Percentiles rank a stretch among this genome's conserved stretches.
These are phyloP conservation scores for Protobothrops flavoviridis DNA, from an alignment of 2,113 vertebrate species.

Conservation along the genomic window DNA sequence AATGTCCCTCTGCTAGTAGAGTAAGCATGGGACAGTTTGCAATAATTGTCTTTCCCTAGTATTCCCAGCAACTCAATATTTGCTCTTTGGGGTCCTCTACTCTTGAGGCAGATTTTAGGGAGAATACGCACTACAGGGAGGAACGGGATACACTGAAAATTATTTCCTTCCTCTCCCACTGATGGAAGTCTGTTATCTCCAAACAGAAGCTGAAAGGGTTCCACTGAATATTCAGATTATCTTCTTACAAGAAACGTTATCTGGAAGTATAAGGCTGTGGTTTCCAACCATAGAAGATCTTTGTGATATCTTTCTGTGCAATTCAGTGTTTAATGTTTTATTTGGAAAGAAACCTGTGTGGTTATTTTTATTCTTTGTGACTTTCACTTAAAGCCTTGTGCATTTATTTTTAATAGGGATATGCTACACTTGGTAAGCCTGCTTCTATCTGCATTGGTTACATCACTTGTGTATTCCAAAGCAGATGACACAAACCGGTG, in stretches of 20 bases:
- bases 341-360: conserved; percentile 62
- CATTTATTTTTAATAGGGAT: conserved; percentile 64
- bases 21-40: neutral
- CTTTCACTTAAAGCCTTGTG: conserved; percentile 52
- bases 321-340: conserved; percentile 68
- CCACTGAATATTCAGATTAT: neutral
- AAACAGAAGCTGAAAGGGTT: neutral
- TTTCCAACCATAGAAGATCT: conserved; percentile 48
- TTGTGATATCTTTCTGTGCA: conserved; percentile 48
- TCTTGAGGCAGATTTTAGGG: neutral
- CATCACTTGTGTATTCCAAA: neutral
- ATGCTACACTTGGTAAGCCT: conserved; percentile 40
- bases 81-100: neutral
- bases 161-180: neutral
- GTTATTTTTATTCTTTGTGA: conserved; percentile 41
- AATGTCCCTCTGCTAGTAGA: neutral
- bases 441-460: conserved; percentile 16
- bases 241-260: neutral
- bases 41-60: neutral
- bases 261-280: conserved; percentile 14
- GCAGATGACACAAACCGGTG: neutral
- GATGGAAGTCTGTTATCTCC: neutral
- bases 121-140: neutral
- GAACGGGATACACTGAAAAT: neutral
- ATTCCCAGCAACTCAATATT: neutral